phyloP scores from a whole-genome alignment of 2,113 vertebrate species.

The Nipponia nippon region DNA sequence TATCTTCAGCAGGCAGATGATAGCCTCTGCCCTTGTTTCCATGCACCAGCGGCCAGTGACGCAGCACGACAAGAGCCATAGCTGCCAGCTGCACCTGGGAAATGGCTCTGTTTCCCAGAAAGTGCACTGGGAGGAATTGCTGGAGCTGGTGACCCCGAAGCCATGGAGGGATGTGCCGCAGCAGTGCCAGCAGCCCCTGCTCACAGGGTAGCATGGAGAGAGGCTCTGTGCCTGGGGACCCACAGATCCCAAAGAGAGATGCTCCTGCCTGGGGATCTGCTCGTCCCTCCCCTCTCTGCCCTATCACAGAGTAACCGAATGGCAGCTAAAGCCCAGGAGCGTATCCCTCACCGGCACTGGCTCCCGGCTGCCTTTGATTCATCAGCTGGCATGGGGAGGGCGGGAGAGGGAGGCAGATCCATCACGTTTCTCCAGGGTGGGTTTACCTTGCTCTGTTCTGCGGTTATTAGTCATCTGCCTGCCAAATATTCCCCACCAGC shows the following conservation, averaged over 20 bases:
- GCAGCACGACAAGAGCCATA: rapidly evolving
- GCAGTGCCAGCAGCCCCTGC: not conserved
- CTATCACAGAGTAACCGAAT: rapidly evolving
- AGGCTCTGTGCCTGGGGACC: not conserved
- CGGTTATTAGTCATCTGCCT: not conserved
- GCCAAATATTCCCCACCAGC: not conserved
- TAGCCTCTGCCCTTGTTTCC: not conserved
- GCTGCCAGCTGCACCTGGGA: not conserved
- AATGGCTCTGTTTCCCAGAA: not conserved
- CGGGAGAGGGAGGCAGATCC: not conserved
- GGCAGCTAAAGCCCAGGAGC: not conserved
- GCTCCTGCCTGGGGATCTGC: not conserved
- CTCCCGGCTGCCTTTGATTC: not conserved
- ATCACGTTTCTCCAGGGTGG: not conserved
- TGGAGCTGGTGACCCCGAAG: not conserved
- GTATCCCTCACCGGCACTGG: not conserved
- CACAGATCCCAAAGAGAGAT: not conserved
- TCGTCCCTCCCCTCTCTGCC: not conserved
- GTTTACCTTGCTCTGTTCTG: not conserved
- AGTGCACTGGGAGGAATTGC: not conserved
- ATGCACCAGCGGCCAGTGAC: not conserved
- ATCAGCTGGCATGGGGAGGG: not conserved
- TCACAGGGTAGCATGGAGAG: not conserved
- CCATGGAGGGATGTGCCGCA: too few relatives aligned
- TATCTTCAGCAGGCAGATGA: not conserved